Base-by-base conservation (phyloP, 2,888 invertebrate species). In the Drosophila infuscata region DNA sequence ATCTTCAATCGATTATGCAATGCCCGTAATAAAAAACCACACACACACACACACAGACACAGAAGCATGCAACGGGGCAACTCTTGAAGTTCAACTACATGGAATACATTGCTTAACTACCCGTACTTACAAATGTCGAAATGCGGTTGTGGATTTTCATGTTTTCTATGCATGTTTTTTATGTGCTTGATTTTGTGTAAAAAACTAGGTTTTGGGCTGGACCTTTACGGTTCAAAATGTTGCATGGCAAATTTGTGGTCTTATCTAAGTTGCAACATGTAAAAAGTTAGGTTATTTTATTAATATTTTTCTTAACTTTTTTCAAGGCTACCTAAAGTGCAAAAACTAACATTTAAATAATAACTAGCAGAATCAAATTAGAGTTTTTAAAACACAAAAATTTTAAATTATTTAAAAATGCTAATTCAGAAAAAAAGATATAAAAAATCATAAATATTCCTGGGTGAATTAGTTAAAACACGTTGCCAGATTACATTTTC, bases 1-100 rank as follows among this genome's bases (percentile, higher is more conserved):
- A 70, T 52, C 69, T 75, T 75, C 78, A 81, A 83, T 81, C 75
- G 83, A 71, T 75, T 71, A 64, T 78, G 57, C 67, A 83, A 72
- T 38, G 56, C 29, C 58, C 71, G 64, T 61, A 48, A 77, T 15
- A 68, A 70, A 64, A 46, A 4, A 20, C 25, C 61, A 58, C 62
- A 48, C 9, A 51, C 20, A 35, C 70, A 62, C 48, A 36, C 38
- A 52, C n/a, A 38, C 38, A 52, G 9, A 38, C 46, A 33, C 36
- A n/a, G 0, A 35, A 8, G 32, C 59, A 48, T 29, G 48, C 11
- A 38, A 49, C 53, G 25, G 20, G 29, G 33, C 30, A 56, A 62
- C 61, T 57, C 60, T 65, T 59, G 53, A 62, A 52, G 36, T 61
- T 36, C 64, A 67, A 68, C 61, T 67, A 35, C 68, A 62, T 53